Evolutionary conservation across 2,888 invertebrate species (phyloP).

Genomic region (Dasypogon diadema): DNA sequence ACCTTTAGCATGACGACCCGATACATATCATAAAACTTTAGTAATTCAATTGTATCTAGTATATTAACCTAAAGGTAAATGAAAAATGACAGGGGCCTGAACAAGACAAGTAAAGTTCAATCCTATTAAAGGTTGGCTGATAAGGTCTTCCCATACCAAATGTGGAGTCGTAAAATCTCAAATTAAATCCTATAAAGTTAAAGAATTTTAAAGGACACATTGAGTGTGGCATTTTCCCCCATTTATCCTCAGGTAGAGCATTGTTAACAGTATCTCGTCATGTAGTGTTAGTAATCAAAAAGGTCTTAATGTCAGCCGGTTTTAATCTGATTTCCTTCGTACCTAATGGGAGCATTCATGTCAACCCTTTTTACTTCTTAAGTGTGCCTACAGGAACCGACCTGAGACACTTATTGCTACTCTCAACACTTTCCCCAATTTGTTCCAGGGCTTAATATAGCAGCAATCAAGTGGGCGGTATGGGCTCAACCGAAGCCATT

Average conservation of each 20-base stretch:
- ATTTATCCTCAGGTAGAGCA: neutral
- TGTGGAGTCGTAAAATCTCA: slow-evolving; percentile 52
- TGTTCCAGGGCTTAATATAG: slow-evolving; percentile 45
- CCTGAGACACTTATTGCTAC: slow-evolving; percentile 53
- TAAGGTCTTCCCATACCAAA: neutral
- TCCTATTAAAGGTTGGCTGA: neutral
- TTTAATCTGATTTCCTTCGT: slow-evolving; percentile 56
- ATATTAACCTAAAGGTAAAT: neutral
- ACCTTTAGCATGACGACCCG: too few species aligned
- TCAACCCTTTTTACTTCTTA: slow-evolving; percentile 50
- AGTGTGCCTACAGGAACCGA: slow-evolving; percentile 23
- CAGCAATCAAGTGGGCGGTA: slow-evolving; percentile 20
- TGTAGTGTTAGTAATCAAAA: slow-evolving; percentile 54
- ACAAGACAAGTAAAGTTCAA: neutral
- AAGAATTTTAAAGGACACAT: slow-evolving; percentile 1
- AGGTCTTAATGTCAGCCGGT: slow-evolving; percentile 56
- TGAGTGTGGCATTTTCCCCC: neutral
- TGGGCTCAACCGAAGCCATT: neutral
- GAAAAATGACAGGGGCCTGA: slow-evolving; percentile 7
- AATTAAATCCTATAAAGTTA: slow-evolving; percentile 54
- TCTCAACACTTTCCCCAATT: slow-evolving; percentile 52
- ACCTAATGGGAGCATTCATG: slow-evolving; percentile 51
- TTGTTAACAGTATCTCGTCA: slow-evolving; percentile 35
- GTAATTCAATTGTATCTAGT: slow-evolving; percentile 3
- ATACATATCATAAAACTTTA: neutral